Evolutionary conservation across 1,140 invertebrate species (phyloP).

Genomic region (Drosophila auraria): DNA sequence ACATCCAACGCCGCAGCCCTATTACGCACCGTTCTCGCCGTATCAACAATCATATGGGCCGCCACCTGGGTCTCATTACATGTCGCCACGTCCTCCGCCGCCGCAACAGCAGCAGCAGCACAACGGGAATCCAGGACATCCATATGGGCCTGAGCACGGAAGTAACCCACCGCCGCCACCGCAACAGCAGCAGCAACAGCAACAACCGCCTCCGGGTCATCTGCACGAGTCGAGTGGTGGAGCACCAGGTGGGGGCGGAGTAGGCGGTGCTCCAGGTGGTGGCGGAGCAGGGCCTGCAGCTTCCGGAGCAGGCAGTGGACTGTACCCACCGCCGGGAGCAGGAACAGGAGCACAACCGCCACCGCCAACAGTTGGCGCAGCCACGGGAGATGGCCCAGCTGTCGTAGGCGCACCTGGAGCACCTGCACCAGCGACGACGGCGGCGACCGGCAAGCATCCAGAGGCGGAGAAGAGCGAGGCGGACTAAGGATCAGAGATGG

Average conservation of each 20-base stretch:
- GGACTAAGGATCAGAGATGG: slow-evolving; percentile 33
- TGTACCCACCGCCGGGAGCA: slow-evolving; percentile 7
- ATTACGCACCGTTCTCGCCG: slow-evolving; percentile 86
- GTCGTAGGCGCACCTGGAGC: slow-evolving; percentile 3
- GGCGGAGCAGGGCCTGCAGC: slow-evolving; percentile 9
- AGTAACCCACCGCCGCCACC: slow-evolving; percentile 40
- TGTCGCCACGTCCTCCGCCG: slow-evolving; percentile 70
- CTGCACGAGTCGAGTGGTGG: slow-evolving; percentile 36
- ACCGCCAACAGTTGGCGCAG: slow-evolving; percentile 7
- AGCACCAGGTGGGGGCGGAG: not conserved
- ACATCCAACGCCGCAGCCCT: slow-evolving; percentile 87
- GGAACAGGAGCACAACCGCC: slow-evolving; percentile 7
- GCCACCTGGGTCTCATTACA: slow-evolving; percentile 85
- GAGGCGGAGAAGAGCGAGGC: slow-evolving; percentile 64
- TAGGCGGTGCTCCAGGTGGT: slow-evolving; percentile 2
- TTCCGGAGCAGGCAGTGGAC: slow-evolving; percentile 17
- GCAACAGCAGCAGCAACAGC: slow-evolving; percentile 43
- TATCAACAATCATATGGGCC: slow-evolving; percentile 88
- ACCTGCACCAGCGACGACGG: slow-evolving; percentile 6
- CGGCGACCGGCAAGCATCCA: slow-evolving; percentile 42
- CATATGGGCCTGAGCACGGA: slow-evolving; percentile 54
- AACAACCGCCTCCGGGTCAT: slow-evolving; percentile 19
- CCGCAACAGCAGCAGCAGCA: slow-evolving; percentile 53
- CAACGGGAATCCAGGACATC: slow-evolving; percentile 44
- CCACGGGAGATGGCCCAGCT: slow-evolving; percentile 9